Evolutionary conservation across 92 coral and sea anemone genomes (phyloP), one percentile per base, ranked within the genome.

Genomic region (Heliopora coerulea): DNA sequence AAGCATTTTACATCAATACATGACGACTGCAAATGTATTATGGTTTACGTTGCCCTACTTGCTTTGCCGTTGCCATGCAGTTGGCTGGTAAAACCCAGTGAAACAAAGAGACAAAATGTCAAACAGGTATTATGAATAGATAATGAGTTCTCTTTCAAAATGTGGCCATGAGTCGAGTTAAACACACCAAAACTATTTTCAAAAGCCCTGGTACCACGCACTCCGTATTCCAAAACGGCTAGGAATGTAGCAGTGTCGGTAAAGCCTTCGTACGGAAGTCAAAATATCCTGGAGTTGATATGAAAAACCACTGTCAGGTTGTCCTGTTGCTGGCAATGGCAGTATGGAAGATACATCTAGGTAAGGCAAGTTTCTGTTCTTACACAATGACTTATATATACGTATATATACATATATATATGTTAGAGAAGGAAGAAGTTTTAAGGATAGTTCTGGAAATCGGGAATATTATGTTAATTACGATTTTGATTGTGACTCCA

Each of bases 101-200:
- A 32, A 52, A 50, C 77, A 70, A 70, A 70, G 77, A 70, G 15
- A 4, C 4, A 34, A 28, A 11, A 52, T 28, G 21, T 17, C 15
- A 54, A 8, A 54, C 62, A 19, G 63, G 77, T 52, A 25, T 42
- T 63, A 33, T 52, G 62, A 54, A 50, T 54, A 49, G 28, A 69
- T 69, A 18, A 69, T 49, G 37, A 9, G 40, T 52, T 70, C 77
- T 3, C 18, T 23, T 56, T 46, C 14, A 46, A 8, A 8, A 6
- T 2, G 15, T 6, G 2, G 14, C n/a, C 61, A 15, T 56, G 30
- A 13, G 31, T 8, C 3, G 61, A 23, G 4, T 56, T 23, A 23
- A 56, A 56, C 30, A 56, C 4, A 50, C 58, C 8, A 50, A 5
- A 17, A 50, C n/a, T n/a, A n/a, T n/a, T n/a, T n/a, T n/a, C n/a